Evolutionary conservation across 1,140 invertebrate species (phyloP), one percentile per base, ranked within the genome.

Genomic region (Heliconius congener): DNA sequence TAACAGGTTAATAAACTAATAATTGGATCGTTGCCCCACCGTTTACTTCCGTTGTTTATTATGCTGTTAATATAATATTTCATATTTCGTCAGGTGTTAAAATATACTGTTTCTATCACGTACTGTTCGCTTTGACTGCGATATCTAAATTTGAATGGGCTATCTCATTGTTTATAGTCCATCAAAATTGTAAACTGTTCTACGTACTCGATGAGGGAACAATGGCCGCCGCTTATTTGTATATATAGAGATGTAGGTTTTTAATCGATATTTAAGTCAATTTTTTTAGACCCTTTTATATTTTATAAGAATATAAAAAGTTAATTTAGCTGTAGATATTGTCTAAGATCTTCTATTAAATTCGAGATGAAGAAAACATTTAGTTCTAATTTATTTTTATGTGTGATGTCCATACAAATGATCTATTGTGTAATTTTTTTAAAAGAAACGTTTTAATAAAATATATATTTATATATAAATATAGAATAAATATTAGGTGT

Each of bases 141-240:
- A 30, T 3, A 66, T 46, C 71, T 79, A 76, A 79, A 75, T 74
- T 71, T 72, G 73, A 79, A 71, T 74, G 57, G 18, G 70, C 66
- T 34, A 23, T 50, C 50, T 79, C 78, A 79, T 72, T 79, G 78
- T 79, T 60, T 71, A 72, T 71, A 42, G 66, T 57, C 50, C 30
- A 79, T 79, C 78, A 79, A 79, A 75, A 75, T 79, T 71, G 74
- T 79, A 75, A 76, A 79, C 60, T 73, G 60, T 75, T 75, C 78
- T 30, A 71, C 78, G 46, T 30, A 75, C 42, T 27, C 60, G 73
- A 52, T 46, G 66, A 42, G 73, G 72, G 73, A 72, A 79, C 78
- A 79, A 79, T 79, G 78, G 46, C 46, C 30, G 13, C 42, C 42
- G 4, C 34, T 37, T 37, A 37, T 37, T n/a, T 55, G 9, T 60